Evolutionary conservation across 2,888 invertebrate genomes (phyloP).

Genomic region (Morpho helenor): DNA sequence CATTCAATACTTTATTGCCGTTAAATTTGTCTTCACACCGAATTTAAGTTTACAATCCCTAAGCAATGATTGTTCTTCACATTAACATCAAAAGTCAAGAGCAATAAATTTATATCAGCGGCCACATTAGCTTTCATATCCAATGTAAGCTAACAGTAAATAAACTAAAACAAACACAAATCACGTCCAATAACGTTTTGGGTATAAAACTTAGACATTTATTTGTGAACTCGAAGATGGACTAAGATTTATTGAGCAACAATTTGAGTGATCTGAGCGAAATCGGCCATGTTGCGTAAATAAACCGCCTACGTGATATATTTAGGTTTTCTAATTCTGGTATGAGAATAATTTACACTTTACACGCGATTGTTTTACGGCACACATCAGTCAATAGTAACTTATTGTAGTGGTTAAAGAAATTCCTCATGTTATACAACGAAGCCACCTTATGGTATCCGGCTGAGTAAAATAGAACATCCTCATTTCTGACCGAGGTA

Average conservation of each 20-base stretch:
- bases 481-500: too few species aligned
- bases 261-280: slow-evolving; percentile 35
- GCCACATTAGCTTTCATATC: slow-evolving; percentile 11
- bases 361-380: neutral
- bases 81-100: slow-evolving; percentile 2
- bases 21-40: neutral
- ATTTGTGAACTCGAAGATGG: slow-evolving; percentile 39
- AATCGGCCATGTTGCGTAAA: slow-evolving; percentile 40
- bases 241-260: slow-evolving; percentile 41
- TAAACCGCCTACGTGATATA: slow-evolving; percentile 39
- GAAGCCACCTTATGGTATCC: too few species aligned
- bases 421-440: too few species aligned
- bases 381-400: too few species aligned
- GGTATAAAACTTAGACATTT: slow-evolving; percentile 38
- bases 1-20: too few species aligned
- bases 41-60: neutral
- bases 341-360: neutral
- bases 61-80: neutral
- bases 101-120: slow-evolving; percentile 9
- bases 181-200: slow-evolving; percentile 29
- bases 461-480: too few species aligned
- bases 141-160: slow-evolving; percentile 18
- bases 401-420: too few species aligned
- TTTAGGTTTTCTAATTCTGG: slow-evolving; percentile 34
- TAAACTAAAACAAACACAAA: slow-evolving; percentile 26